Evolutionary conservation across 2,797 vertebrate species (phyloP).

Genomic region (Enoplosus armatus): DNA sequence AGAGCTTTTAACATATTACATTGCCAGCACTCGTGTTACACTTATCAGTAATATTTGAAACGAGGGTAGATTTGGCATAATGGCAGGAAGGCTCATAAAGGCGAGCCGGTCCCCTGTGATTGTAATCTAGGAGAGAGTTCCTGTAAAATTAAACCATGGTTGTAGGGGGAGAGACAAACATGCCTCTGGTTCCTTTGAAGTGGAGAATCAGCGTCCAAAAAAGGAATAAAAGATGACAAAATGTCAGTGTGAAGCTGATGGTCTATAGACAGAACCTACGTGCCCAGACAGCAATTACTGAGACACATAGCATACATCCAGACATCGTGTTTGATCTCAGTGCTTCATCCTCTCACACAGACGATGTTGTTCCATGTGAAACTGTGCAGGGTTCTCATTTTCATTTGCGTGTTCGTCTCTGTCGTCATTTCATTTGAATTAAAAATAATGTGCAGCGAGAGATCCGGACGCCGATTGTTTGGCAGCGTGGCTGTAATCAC

Average conservation of each 20-base stretch:
- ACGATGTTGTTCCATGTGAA: constrained; percentile 66
- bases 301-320: constrained; percentile 72
- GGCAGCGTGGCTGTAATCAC: constrained; percentile 77
- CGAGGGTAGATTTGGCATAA: constrained; percentile 74
- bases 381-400: constrained; percentile 56
- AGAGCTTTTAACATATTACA: constrained; percentile 81
- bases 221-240: constrained; percentile 84
- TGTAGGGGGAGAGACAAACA: constrained; percentile 56
- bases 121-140: constrained; percentile 82
- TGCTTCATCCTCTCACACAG: constrained; percentile 64
- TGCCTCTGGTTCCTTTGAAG: constrained; percentile 80
- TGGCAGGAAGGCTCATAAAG: constrained; percentile 79
- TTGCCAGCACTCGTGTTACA: constrained; percentile 77
- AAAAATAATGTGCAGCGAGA: constrained; percentile 75
- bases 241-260: constrained; percentile 78
- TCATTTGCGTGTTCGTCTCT: constrained; percentile 53
- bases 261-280: constrained; percentile 79
- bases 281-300: constrained; percentile 83
- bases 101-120: constrained; percentile 76
- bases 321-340: constrained; percentile 79
- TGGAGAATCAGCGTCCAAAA: constrained; percentile 74
- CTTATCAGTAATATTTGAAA: constrained; percentile 82
- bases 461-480: constrained; percentile 74
- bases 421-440: constrained; percentile 78
- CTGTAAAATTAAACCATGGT: constrained; percentile 83